These are phyloP conservation scores for Caenorhabditis doughertyi DNA, from an alignment of 2,888 invertebrate genomes.

Conservation along the genomic window DNA sequence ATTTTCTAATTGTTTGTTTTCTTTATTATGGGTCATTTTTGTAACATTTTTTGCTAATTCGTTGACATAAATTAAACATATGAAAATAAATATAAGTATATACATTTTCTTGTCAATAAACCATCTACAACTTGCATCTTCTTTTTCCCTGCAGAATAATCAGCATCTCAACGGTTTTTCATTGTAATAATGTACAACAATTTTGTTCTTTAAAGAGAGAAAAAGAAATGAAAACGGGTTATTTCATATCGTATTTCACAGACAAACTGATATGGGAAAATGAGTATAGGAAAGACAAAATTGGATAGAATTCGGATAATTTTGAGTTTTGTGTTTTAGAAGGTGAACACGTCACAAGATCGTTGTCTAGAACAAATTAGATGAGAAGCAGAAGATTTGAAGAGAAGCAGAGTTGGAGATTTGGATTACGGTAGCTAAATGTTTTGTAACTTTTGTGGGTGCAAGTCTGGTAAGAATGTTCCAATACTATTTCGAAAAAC, in stretches of 20 bases:
- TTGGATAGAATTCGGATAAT: neutral
- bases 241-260: constrained; percentile 6
- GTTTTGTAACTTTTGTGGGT: no score
- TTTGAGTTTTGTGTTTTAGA: constrained; percentile 22
- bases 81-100: neutral
- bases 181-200: constrained; percentile 32
- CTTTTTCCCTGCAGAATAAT: constrained; percentile 16
- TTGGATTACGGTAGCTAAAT: no score
- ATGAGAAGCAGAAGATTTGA: neutral
- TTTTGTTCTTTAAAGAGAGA: constrained; percentile 57
- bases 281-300: constrained; percentile 27
- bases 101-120: constrained; percentile 24
- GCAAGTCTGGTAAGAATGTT: no score
- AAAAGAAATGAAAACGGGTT: constrained; percentile 45
- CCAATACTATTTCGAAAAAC: no score
- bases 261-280: constrained; percentile 31
- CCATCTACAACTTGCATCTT: neutral
- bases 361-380: neutral
- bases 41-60: neutral
- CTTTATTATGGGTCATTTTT: neutral
- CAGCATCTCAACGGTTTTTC: no score
- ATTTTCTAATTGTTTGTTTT: neutral
- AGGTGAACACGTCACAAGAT: constrained; percentile 18
- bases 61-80: constrained; percentile 8
- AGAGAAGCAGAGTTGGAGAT: neutral